Base-by-base conservation (phyloP, 1,140 invertebrate genomes). In the Drosophila seguyi region DNA sequence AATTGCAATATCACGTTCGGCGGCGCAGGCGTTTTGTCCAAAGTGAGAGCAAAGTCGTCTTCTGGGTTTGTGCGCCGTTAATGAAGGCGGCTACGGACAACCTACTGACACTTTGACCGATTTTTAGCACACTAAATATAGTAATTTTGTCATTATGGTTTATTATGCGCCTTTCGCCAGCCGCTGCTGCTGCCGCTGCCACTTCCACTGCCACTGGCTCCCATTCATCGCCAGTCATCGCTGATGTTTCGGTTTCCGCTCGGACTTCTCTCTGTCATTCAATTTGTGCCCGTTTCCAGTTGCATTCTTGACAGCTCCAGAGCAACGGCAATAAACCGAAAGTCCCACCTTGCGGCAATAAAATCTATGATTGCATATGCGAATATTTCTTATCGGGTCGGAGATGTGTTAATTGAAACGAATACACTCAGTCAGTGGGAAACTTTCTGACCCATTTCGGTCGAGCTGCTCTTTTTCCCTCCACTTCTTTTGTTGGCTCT, bases 121-220 rank as follows among this genome's bases (percentile, higher is more conserved):
- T 90, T 85, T 88, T 88, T 88, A 65, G 81, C 80, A 88, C 84
- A 85, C 85, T 85, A 90, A 88, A 90, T 90, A 90, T 84, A 88
- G 85, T 90, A 81, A 88, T 88, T 88, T 88, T 79, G 81, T 88
- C 85, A 88, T 88, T 88, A 88, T 88, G 59, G 58, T 78, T 72
- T 62, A 90, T 90, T 84, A 83, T 74, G 80, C 80, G 68, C 76
- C 84, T 90, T 88, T 88, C 84, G 80, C 80, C 55, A 41, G 61
- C 44, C 66, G 41, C 27, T 34, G 41, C 41, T 29, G 16, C 50
- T 61, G 27, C 39, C 22, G 34, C n/a, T 34, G 47, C 34, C 29
- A 4, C 50, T 53, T 20, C 29, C 25, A 53, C 39, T 60, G 34
- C 31, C 18, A 57, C 20, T 50, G 52, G 34, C 34, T 55, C 14